Evolutionary conservation across 2,113 vertebrate genomes (phyloP).

Genomic region (Pristiophorus japonicus): DNA sequence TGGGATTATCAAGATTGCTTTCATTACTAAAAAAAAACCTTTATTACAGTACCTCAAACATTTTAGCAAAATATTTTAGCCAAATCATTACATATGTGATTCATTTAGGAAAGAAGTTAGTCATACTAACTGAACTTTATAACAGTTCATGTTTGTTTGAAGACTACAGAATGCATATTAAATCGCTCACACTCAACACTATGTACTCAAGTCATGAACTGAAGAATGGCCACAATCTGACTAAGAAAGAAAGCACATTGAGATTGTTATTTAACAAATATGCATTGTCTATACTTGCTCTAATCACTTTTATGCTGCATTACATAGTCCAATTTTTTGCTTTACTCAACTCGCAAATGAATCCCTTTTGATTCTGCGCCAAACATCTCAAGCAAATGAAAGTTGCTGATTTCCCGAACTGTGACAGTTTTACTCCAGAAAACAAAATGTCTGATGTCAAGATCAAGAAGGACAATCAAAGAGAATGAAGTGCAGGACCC

Average conservation of each 20-base stretch:
- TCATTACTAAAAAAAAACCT: not conserved
- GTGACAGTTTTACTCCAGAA: not conserved
- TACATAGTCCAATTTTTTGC: not conserved
- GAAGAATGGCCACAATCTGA: not conserved
- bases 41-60: not conserved
- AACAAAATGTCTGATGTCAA: slow-evolving; percentile 62
- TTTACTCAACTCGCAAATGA: not conserved
- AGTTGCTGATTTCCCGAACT: not conserved
- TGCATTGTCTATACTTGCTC: not conserved
- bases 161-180: not conserved
- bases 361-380: not conserved
- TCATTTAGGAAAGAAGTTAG: not conserved
- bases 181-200: not conserved
- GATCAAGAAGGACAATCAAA: slow-evolving; percentile 68
- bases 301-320: not conserved
- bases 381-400: slow-evolving; percentile 9
- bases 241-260: not conserved
- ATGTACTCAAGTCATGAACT: not conserved
- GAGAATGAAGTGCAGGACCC: slow-evolving; percentile 68
- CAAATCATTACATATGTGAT: not conserved
- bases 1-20: not conserved
- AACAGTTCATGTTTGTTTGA: not conserved
- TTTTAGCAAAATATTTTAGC: not conserved
- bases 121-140: not conserved
- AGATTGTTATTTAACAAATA: slow-evolving; percentile 11